Evolutionary conservation across 2,113 vertebrate genomes (phyloP), one percentile per base, ranked within the genome.

Genomic region (Semnornis frantzii): DNA sequence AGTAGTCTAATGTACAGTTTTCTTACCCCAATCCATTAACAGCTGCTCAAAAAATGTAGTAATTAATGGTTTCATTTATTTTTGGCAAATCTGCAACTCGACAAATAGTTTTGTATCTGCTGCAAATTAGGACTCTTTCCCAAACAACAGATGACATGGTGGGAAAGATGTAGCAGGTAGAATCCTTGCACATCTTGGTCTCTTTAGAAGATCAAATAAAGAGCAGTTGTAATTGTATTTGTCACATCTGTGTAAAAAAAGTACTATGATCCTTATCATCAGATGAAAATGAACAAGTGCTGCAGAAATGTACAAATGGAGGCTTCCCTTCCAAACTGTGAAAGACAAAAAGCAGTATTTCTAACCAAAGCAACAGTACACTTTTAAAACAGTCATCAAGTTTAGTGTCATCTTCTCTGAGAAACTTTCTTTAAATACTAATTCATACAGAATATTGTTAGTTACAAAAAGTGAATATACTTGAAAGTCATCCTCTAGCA

Each of bases 51-150:
- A 97, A 98, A 97, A 97, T 96, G 85, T 93, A 97, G 97, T 98
- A 97, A 97, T 98, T 98, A 98, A 98, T 98, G 97, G 97, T 98
- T 98, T 98, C 96, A 98, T 98, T 98, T 98, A 98, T 97, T 98
- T 98, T 97, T 98, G 97, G 97, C 97, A 98, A 98, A 98, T 92
- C 86, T 95, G 95, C 84, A 97, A 96, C 92, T 92, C 94, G 16
- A 98, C 97, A 97, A 98, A 98, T 97, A 97, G 97, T 98, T 98
- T 94, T 95, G 70, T 98, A 97, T 98, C 95, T 96, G 86, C 85
- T 91, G 97, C 94, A 98, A 98, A 98, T 98, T 97, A 97, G 95
- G 96, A 97, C 87, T 96, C 96, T 88, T 97, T 97, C 89, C 92
- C 96, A 97, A 97, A 97, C 91, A 96, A 95, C 97, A 97, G 96